Evolutionary conservation across 2,888 invertebrate genomes (phyloP).

Genomic region (Scaeva pyrastri): DNA sequence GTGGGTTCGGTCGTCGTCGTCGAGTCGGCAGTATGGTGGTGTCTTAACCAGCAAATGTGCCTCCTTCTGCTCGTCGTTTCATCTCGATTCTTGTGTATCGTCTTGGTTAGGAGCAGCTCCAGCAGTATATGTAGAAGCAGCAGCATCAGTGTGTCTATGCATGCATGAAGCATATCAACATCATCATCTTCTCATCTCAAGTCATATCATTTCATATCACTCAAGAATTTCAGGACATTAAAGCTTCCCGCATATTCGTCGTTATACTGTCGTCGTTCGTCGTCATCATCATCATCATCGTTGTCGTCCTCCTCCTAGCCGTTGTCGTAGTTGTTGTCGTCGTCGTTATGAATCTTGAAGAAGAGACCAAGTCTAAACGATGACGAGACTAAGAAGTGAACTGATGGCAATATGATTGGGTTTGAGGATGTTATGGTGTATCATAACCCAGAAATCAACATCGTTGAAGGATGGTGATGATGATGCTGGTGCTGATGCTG

Average conservation of each 20-base stretch:
- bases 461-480: slow-evolving; percentile 74
- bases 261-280: slow-evolving; percentile 33
- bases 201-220: slow-evolving; percentile 76
- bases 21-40: slow-evolving; percentile 24
- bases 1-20: slow-evolving; percentile 1
- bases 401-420: slow-evolving; percentile 60
- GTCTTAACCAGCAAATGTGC: slow-evolving; percentile 60
- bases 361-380: slow-evolving; percentile 52
- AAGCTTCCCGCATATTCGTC: slow-evolving; percentile 75
- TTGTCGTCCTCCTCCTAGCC: slow-evolving; percentile 18
- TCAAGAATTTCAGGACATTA: slow-evolving; percentile 76
- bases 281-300: background rate
- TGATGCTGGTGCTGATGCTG: slow-evolving; percentile 64
- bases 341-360: slow-evolving; percentile 39
- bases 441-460: slow-evolving; percentile 76
- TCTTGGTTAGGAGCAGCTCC: slow-evolving; percentile 22
- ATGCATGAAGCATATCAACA: slow-evolving; percentile 76
- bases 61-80: background rate
- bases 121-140: too few relatives aligned
- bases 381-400: slow-evolving; percentile 51
- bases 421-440: slow-evolving; percentile 62
- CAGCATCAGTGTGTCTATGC: slow-evolving; percentile 65
- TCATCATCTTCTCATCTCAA: slow-evolving; percentile 75
- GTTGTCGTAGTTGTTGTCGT: slow-evolving; percentile 20
- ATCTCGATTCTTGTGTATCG: slow-evolving; percentile 3